Base-by-base conservation (phyloP, 1,140 invertebrate genomes). In the Pogonomyrmex barbatus region DNA sequence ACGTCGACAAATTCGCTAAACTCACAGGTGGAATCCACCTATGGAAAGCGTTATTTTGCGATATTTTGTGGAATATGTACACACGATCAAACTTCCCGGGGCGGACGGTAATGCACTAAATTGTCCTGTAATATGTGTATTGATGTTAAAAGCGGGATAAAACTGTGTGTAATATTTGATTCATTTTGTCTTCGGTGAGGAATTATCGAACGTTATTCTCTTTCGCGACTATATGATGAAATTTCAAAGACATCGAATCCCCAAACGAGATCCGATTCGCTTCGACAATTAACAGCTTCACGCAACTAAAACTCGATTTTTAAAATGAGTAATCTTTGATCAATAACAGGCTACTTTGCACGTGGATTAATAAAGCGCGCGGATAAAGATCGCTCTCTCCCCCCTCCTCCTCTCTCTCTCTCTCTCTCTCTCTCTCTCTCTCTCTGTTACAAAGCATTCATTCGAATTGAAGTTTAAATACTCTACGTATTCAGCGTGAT, bases 1-100 rank as follows among this genome's bases (percentile, higher is more conserved):
- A 12, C 79, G 30, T 60, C 68, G 79, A 63, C 79, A 75, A 83
- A 83, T 83, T 83, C 68, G 56, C 79, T 62, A 83, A 83, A 83
- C 68, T 83, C 68, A 30, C 54, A 9, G 50, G 17, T 54, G 24
- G 67, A 50, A 73, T 73, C 79, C 30, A 70, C 39, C 50, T 24
- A 50, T 42, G 33, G 62, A 17, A 54, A 70, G 63, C 50, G 63
- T 42, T n/a, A n/a, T n/a, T n/a, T 47, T 14, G 79, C 67, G 52
- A 82, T 82, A 82, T 82, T 82, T 82, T 50, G 47, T 12, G 67
- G 50, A 42, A 81, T 82, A 50, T 45, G n/a, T 14, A 30, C 58
- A 39, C 67, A 33, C 67, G 67, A 82, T 82, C 42, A 82, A 82
- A 73, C 67, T 73, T 73, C 39, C 52, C 54, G 45, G 24, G 24